A percentile compares a stretch with the other conserved stretches of the same genome.
These are phyloP conservation scores for Parthenolecanium corni DNA, from an alignment of 2,888 invertebrate species.

Conservation along the genomic window DNA sequence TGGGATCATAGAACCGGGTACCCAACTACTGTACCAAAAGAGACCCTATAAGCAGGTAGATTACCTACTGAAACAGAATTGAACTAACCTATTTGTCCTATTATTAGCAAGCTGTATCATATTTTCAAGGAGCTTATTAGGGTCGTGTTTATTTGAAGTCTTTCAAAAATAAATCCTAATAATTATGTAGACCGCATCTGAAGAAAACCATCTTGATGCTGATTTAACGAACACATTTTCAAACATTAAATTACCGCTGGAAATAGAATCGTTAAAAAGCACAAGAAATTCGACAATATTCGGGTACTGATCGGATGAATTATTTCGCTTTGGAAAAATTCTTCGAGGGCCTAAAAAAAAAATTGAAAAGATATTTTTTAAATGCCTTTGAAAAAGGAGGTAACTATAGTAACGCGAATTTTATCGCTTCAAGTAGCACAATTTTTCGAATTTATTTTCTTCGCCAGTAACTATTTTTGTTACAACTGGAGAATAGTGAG, in stretches of 20 bases:
- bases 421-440: slow-evolving; percentile 15
- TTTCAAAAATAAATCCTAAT: too few relatives aligned
- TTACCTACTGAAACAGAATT: too few relatives aligned
- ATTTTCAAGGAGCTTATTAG: too few relatives aligned
- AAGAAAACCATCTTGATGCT: neutral
- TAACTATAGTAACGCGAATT: slow-evolving; percentile 21
- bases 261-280: neutral
- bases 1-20: too few relatives aligned
- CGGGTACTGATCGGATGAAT: too few relatives aligned
- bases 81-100: too few relatives aligned
- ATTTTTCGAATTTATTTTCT: slow-evolving; percentile 13
- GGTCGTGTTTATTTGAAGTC: too few relatives aligned
- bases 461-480: slow-evolving; percentile 11
- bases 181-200: too few relatives aligned
- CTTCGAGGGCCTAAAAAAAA: neutral
- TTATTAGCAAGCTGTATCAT: too few relatives aligned
- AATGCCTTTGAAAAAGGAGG: slow-evolving; percentile 4
- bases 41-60: too few relatives aligned
- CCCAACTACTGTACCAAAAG: too few relatives aligned
- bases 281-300: too few relatives aligned
- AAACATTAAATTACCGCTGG: neutral
- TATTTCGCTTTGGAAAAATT: neutral
- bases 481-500: neutral
- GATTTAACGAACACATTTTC: neutral
- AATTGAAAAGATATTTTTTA: neutral